These are phyloP conservation scores for Dysmachus trigonus DNA, from an alignment of 2,888 invertebrate species.

Conservation along the genomic window DNA sequence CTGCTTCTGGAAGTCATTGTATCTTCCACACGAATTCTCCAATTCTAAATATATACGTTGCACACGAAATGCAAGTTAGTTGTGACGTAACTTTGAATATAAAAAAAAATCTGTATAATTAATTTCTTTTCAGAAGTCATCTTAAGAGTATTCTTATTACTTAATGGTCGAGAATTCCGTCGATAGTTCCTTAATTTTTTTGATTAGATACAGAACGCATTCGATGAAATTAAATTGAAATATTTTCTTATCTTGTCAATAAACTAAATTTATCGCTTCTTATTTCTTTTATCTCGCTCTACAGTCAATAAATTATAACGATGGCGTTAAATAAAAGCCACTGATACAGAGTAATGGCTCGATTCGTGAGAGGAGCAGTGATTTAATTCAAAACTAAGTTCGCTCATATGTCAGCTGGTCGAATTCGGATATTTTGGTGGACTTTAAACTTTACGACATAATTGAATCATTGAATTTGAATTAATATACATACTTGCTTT, in stretches of 20 bases:
- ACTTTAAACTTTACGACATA: neutral
- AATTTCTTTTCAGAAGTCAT: neutral
- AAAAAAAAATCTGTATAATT: neutral
- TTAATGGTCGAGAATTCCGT: neutral
- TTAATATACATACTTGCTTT: neutral
- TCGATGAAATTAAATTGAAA: neutral
- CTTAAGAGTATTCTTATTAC: neutral
- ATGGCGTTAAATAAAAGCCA: neutral
- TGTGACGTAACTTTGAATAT: neutral
- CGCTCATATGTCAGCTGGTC: neutral
- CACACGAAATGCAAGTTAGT: neutral
- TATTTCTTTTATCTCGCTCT: neutral
- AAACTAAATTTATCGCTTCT: neutral
- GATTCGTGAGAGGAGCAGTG: neutral
- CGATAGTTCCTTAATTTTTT: neutral
- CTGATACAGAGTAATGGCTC: neutral
- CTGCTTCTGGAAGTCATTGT: neutral
- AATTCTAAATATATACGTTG: neutral
- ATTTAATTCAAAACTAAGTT: neutral
- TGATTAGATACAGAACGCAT: neutral
- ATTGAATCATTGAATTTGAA: neutral
- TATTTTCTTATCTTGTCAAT: neutral
- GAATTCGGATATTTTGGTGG: neutral
- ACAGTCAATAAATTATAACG: neutral
- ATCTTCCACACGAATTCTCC: neutral